phyloP scores from a whole-genome alignment of 2,113 vertebrate species.

The Coreoperca whiteheadi region DNA sequence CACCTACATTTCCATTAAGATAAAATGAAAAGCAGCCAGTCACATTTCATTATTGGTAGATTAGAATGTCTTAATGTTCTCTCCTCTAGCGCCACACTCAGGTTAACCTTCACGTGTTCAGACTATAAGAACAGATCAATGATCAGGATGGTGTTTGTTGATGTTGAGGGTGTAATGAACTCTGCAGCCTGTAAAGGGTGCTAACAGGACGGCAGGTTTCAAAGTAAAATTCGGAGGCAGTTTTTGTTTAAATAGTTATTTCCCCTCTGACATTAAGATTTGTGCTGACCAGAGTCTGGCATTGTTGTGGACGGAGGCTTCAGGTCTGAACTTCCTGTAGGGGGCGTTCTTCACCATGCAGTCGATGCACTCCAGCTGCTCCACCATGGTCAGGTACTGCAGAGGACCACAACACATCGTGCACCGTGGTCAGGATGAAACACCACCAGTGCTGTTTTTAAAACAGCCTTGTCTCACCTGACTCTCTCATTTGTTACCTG shows the following conservation, averaged over 20 bases:
- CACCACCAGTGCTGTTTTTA: neutral
- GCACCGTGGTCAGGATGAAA: neutral
- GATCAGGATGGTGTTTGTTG: too few species aligned
- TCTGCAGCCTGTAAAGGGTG: too few species aligned
- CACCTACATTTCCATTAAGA: neutral
- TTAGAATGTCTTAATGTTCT: too few species aligned
- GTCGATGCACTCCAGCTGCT: conserved; percentile 93
- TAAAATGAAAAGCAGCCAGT: too few species aligned
- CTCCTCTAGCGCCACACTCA: too few species aligned
- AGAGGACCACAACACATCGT: conserved; percentile 39
- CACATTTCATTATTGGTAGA: too few species aligned
- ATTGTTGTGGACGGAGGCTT: conserved; percentile 82
- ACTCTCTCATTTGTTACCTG: conserved; percentile 82
- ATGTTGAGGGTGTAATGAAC: too few species aligned
- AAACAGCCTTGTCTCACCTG: too few species aligned
- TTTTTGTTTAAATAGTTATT: neutral
- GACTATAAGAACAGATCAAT: too few species aligned
- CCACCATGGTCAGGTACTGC: conserved; percentile 95
- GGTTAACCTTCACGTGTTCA: neutral
- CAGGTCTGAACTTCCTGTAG: conserved; percentile 93
- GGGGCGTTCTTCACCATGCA: conserved; percentile 94
- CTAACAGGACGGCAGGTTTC: neutral
- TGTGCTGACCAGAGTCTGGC: conserved; percentile 87
- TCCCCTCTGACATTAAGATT: neutral
- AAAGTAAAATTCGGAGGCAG: neutral